Evolutionary conservation across 2,113 vertebrate species (phyloP).

Genomic region (Acinonyx jubatus): DNA sequence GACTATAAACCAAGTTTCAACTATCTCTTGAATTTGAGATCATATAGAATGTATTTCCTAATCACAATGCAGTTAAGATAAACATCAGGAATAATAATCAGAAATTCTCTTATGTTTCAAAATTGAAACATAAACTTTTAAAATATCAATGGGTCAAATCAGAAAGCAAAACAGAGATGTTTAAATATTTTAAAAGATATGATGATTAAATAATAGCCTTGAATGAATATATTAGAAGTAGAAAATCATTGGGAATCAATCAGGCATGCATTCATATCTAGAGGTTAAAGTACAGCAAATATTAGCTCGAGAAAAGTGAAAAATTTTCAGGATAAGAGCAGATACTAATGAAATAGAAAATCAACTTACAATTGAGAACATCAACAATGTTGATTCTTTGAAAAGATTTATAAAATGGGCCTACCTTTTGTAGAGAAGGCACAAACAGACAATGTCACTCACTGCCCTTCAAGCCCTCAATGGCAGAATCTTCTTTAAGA

Average conservation of each 20-base stretch:
- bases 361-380: not conserved
- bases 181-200: not conserved
- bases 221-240: not conserved
- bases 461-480: not conserved
- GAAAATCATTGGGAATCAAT: not conserved
- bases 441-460: not conserved
- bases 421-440: not conserved
- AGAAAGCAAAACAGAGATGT: constrained; percentile 27
- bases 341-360: not conserved
- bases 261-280: not conserved
- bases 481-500: not conserved
- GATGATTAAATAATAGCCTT: not conserved
- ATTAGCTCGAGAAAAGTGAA: not conserved
- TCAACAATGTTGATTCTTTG: not conserved
- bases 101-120: not conserved
- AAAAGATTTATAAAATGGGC: not conserved
- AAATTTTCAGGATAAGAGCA: not conserved
- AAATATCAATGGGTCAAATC: not conserved
- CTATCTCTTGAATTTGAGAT: not conserved
- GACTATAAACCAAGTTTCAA: not conserved
- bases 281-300: not conserved
- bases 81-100: not conserved
- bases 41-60: not conserved
- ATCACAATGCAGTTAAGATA: not conserved
- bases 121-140: not conserved